A percentile compares a stretch with the other conserved stretches of the same genome.
Evolutionary conservation across 2,797 vertebrate genomes (phyloP).

Genomic region (Chaenodraco wilsoni): DNA sequence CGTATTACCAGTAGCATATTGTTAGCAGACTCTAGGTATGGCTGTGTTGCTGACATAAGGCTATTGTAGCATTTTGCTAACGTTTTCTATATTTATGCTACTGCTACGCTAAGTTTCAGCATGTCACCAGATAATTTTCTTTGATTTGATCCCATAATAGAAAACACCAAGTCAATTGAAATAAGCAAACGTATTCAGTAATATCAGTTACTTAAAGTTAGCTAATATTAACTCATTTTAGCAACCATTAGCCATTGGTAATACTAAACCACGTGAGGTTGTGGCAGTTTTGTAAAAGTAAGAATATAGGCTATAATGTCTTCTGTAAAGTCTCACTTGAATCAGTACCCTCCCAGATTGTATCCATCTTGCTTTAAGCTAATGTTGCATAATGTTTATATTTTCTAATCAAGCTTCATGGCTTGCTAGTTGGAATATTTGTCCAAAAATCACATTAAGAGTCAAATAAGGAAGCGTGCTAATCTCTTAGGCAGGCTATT

Average conservation of each 20-base stretch:
- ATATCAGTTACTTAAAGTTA: background rate
- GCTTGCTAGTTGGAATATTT: slow-evolving; percentile 38
- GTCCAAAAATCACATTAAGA: slow-evolving; percentile 35
- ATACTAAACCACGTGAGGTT: background rate
- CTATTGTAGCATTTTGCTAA: background rate
- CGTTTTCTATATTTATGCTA: background rate
- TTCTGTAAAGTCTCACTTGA: background rate
- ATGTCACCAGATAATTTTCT: background rate
- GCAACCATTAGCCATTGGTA: background rate
- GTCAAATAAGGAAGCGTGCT: slow-evolving; percentile 51
- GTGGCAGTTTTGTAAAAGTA: background rate
- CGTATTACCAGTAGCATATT: rapidly evolving
- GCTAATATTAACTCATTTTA: background rate
- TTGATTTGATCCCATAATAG: background rate
- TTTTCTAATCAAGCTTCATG: background rate
- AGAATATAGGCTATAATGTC: background rate
- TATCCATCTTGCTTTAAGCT: background rate
- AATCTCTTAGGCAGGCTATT: slow-evolving; percentile 34
- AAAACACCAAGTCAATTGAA: background rate
- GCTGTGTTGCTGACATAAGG: background rate
- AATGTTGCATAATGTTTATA: background rate
- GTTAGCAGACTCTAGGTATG: background rate
- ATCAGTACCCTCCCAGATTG: background rate
- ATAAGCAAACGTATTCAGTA: background rate
- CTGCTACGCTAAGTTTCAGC: background rate